phyloP scores from a whole-genome alignment of 2,113 vertebrate genomes.

The Chaetodon auriga region DNA sequence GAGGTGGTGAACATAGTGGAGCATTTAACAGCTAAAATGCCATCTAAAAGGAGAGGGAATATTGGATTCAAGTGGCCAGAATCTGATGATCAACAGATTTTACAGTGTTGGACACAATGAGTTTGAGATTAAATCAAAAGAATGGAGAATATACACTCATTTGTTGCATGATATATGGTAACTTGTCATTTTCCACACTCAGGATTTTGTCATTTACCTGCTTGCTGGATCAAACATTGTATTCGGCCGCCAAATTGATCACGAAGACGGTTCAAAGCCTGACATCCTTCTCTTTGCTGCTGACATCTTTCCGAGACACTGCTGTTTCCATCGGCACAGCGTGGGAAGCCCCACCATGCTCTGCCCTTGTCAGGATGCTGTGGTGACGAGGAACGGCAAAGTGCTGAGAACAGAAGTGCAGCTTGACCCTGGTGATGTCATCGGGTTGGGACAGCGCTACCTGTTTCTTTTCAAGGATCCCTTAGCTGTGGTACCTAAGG shows the following conservation, averaged over 20 bases:
- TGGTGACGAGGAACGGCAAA: slow-evolving; percentile 79
- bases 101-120: background rate
- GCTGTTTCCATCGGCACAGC: slow-evolving; percentile 69
- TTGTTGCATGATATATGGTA: background rate
- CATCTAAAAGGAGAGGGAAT: no score
- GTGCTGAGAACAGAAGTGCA: slow-evolving; percentile 63
- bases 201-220: slow-evolving; percentile 86
- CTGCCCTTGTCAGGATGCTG: slow-evolving; percentile 64
- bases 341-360: slow-evolving; percentile 51
- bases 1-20: no score
- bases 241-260: slow-evolving; percentile 67
- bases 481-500: slow-evolving; percentile 39
- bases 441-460: slow-evolving; percentile 83
- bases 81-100: no score
- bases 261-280: slow-evolving; percentile 44
- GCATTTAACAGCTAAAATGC: no score
- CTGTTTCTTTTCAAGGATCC: slow-evolving; percentile 87
- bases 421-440: slow-evolving; percentile 82
- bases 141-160: background rate
- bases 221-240: slow-evolving; percentile 70
- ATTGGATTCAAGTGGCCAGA: no score
- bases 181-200: slow-evolving; percentile 9
- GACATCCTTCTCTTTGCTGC: slow-evolving; percentile 77
- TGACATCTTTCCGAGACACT: slow-evolving; percentile 82
- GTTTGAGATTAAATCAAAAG: background rate